A percentile compares a stretch with the other conserved stretches of the same genome.
phyloP scores from a whole-genome alignment of 2,113 vertebrate genomes.

The Raja brachyura region DNA sequence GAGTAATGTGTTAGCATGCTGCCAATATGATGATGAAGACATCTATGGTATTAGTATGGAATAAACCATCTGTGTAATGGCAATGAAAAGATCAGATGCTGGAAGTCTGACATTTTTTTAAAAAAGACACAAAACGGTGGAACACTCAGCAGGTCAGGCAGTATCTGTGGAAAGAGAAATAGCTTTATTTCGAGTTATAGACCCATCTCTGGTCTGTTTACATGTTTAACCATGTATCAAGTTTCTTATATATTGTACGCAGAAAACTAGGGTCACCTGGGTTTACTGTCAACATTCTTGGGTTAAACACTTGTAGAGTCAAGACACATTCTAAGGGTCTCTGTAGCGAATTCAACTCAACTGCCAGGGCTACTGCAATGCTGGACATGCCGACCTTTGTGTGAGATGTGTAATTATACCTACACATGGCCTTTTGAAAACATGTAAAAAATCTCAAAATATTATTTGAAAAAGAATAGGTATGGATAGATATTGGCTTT shows the following conservation, averaged over 20 bases:
- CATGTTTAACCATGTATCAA: not conserved
- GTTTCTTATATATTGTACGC: not conserved
- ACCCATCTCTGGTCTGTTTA: too few relatives aligned
- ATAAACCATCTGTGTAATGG: not conserved
- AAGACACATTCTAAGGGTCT: not conserved
- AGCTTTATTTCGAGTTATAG: too few relatives aligned
- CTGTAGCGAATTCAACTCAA: not conserved
- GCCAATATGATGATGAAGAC: not conserved
- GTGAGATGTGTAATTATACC: not conserved
- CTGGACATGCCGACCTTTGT: not conserved
- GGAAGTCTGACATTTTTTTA: too few relatives aligned
- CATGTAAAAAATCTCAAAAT: not conserved
- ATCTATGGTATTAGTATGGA: not conserved
- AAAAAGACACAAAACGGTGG: too few relatives aligned
- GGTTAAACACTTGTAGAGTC: not conserved
- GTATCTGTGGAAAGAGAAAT: too few relatives aligned
- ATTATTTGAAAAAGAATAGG: not conserved
- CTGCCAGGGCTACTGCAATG: not conserved
- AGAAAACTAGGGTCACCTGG: not conserved
- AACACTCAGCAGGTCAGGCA: too few relatives aligned
- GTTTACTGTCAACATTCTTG: not conserved
- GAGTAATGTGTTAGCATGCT: not conserved
- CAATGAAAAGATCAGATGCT: too few relatives aligned
- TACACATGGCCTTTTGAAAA: not conserved
- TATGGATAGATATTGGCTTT: not conserved